A percentile compares a stretch with the other conserved stretches of the same genome.
Conservation (phyloP, 2,888 invertebrate genomes). For the Dolichomitus sp. region DNA sequence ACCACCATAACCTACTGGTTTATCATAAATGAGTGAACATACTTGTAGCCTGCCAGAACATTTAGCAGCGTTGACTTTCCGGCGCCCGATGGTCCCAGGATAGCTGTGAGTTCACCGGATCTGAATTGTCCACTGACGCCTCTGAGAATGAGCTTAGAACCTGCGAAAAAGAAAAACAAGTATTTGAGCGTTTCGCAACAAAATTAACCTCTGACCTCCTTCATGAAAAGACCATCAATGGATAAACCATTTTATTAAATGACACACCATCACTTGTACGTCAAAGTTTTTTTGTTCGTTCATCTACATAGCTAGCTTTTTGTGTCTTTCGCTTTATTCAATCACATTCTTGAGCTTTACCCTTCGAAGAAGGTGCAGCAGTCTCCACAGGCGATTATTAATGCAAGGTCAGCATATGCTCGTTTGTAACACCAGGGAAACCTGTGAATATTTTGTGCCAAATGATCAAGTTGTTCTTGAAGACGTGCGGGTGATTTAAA, state of each 20-base stretch:
- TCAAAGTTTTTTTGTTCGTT: constrained; percentile 11
- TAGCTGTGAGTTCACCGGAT: constrained; percentile 95
- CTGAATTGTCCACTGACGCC: constrained; percentile 94
- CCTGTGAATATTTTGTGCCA: constrained; percentile 23
- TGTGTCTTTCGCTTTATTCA: neutral
- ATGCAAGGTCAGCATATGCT: constrained; percentile 33
- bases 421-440: constrained; percentile 35
- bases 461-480: constrained; percentile 5
- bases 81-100: constrained; percentile 97
- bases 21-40: constrained; percentile 73
- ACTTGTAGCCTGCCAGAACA: constrained; percentile 97
- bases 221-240: neutral
- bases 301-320: neutral
- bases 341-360: neutral
- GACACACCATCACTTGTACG: neutral
- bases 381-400: constrained; percentile 22
- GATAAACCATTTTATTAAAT: neutral
- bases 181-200: neutral
- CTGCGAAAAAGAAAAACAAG: constrained; percentile 85
- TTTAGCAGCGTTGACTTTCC: constrained; percentile 97
- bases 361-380: constrained; percentile 3
- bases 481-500: neutral
- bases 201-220: neutral
- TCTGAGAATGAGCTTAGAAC: constrained; percentile 92
- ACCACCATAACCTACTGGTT: neutral